Percentiles rank a stretch among this genome's conserved stretches.
These are phyloP conservation scores for Gonocerus acuteangulatus DNA, from an alignment of 2,888 invertebrate species.

Conservation along the genomic window DNA sequence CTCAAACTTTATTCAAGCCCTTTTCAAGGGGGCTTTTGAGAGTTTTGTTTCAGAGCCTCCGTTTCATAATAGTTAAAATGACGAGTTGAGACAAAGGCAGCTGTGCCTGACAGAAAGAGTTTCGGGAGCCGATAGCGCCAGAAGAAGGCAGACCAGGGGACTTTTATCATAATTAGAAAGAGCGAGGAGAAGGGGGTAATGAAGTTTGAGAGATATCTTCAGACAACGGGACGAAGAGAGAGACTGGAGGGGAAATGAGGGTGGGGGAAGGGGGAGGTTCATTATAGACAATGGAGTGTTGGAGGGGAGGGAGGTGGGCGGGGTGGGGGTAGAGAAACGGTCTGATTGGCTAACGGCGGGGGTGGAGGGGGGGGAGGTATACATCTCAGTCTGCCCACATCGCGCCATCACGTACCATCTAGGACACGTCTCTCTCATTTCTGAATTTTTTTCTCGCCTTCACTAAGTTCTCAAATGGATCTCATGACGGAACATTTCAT, in stretches of 20 bases:
- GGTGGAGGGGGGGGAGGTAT: conserved; percentile 19
- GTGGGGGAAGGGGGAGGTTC: conserved; percentile 4
- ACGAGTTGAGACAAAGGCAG: neutral
- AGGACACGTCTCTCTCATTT: no score
- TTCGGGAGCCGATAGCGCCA: conserved; percentile 1
- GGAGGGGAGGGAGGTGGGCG: neutral
- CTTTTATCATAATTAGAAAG: conserved; percentile 22
- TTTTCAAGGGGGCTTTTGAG: neutral
- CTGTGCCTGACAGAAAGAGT: conserved; percentile 1
- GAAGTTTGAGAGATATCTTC: conserved; percentile 18
- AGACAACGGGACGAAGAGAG: neutral
- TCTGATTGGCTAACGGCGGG: conserved; percentile 14
- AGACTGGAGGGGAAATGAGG: neutral
- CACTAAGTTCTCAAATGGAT: neutral
- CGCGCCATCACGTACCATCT: conserved; percentile 5
- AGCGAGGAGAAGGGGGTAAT: conserved; percentile 8
- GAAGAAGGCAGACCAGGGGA: conserved; percentile 9
- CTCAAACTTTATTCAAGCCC: neutral
- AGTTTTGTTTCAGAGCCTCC: neutral
- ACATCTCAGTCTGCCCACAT: conserved; percentile 6
- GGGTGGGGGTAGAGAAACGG: neutral
- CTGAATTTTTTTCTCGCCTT: neutral
- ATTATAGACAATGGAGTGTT: conserved; percentile 9
- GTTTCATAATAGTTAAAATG: conserved; percentile 12
- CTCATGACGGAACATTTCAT: conserved; percentile 17